Percentiles rank a stretch among this genome's conserved stretches.
Conservation (phyloP, 2,113 vertebrate species). For the Hydropotes inermis region DNA sequence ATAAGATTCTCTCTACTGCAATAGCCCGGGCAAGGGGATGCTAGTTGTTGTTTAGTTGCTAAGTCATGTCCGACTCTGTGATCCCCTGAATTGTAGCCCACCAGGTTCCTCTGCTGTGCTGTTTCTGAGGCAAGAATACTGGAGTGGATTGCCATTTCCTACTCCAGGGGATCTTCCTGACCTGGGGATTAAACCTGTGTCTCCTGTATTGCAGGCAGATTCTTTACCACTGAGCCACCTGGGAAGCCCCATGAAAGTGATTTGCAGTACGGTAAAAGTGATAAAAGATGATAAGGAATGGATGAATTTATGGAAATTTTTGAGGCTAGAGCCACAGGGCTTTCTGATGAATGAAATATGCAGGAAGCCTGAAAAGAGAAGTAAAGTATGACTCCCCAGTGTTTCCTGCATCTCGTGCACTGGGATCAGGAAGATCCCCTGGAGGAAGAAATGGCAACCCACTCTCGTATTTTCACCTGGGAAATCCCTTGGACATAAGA, state of each 20-base stretch:
- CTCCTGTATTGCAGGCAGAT: neutral
- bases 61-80: neutral
- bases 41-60: neutral
- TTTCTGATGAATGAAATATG: neutral
- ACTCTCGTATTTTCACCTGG: neutral
- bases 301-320: neutral
- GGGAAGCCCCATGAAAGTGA: neutral
- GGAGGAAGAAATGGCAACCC: neutral
- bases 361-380: neutral
- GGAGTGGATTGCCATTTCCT: neutral
- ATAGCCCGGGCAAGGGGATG: neutral
- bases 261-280: neutral
- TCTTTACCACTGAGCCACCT: neutral
- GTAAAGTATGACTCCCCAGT: neutral
- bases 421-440: neutral
- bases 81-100: neutral
- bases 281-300: neutral
- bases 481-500: neutral
- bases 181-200: neutral
- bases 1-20: neutral
- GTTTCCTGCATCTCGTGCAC: neutral
- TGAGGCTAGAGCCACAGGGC: neutral
- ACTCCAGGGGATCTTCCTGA: neutral
- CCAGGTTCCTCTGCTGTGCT: neutral
- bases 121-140: neutral